A percentile compares a stretch with the other conserved stretches of the same genome.
phyloP scores from a whole-genome alignment of 2,797 vertebrate species.

The Pyrocephalus nanus region DNA sequence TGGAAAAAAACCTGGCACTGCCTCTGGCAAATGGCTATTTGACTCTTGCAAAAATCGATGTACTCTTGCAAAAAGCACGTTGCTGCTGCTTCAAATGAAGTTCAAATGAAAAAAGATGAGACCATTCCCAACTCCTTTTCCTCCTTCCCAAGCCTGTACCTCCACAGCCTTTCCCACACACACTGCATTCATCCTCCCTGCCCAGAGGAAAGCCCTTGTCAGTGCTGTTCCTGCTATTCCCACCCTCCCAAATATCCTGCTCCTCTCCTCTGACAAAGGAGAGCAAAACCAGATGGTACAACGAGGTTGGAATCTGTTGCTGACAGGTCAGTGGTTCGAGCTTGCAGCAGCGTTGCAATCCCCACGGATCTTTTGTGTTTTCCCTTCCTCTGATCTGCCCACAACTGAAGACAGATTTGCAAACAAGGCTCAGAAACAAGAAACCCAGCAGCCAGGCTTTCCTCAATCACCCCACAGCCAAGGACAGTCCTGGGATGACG shows the following conservation, averaged over 20 bases:
- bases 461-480: neutral
- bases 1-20: neutral
- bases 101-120: neutral
- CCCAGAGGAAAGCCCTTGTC: neutral
- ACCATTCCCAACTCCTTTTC: neutral
- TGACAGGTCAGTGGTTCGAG: neutral
- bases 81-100: neutral
- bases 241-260: neutral
- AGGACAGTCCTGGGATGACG: neutral
- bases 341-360: neutral
- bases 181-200: neutral
- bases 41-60: neutral
- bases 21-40: neutral
- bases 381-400: constrained; percentile 41
- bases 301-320: neutral
- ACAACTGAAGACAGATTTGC: constrained; percentile 27
- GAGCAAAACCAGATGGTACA: constrained; percentile 24
- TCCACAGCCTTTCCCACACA: neutral
- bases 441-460: neutral
- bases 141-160: neutral
- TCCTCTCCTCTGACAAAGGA: neutral
- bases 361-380: constrained; percentile 1
- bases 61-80: neutral
- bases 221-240: neutral
- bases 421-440: constrained; percentile 21